Evolutionary conservation across 2,797 vertebrate species (phyloP).

Genomic region (Cottoperca gobio): DNA sequence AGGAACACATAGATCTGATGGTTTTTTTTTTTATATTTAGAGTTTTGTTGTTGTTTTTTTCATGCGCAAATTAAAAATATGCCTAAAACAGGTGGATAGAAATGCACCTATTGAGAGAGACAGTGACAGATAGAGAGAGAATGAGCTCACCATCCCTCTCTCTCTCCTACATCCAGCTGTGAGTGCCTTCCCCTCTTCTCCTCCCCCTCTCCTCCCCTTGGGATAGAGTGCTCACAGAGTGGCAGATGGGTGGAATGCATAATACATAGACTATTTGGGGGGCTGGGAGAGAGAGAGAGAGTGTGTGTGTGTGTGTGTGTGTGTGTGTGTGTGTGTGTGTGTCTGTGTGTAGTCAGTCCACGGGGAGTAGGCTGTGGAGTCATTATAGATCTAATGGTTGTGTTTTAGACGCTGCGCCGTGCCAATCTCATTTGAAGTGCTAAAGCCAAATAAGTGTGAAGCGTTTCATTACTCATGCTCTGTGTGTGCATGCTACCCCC

Average conservation of each 20-base stretch:
- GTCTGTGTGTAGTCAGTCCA: conserved; percentile 53
- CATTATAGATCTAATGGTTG: conserved; percentile 93
- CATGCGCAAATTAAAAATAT: background rate
- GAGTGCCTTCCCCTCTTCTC: conserved; percentile 75
- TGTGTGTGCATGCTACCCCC: conserved; percentile 49
- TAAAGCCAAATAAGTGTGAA: conserved; percentile 83
- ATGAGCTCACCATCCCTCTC: conserved; percentile 10
- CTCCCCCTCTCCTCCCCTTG: conserved; percentile 71
- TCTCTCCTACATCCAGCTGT: conserved; percentile 72
- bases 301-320: conserved; percentile 36
- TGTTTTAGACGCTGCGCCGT: conserved; percentile 82
- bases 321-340: conserved; percentile 44
- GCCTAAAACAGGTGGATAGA: conserved; percentile 6
- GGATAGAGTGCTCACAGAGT: conserved; percentile 83
- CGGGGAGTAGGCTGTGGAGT: conserved; percentile 82
- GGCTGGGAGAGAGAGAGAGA: conserved; percentile 40
- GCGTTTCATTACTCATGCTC: conserved; percentile 80
- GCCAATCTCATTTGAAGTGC: conserved; percentile 86
- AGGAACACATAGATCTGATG: background rate
- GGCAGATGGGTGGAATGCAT: conserved; percentile 96
- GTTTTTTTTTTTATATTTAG: background rate
- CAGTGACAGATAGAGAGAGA: conserved; percentile 5
- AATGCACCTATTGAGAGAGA: background rate
- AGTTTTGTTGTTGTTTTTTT: background rate
- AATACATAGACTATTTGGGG: conserved; percentile 87